Conservation (phyloP, 2,888 invertebrate genomes). For the Iphiclides podalirius region DNA sequence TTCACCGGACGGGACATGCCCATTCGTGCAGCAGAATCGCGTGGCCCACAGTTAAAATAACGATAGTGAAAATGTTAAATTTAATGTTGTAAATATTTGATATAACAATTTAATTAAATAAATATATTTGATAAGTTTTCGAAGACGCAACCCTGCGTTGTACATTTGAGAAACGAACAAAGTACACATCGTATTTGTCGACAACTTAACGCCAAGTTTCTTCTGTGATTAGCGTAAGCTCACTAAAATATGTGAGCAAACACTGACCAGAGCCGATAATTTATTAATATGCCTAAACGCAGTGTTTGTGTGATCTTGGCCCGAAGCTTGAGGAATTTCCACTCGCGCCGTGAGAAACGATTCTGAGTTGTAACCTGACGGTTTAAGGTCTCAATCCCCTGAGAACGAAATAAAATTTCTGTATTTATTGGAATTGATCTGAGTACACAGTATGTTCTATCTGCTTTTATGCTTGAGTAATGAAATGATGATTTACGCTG, state of each 20-base stretch:
- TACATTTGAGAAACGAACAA: conserved; percentile 21
- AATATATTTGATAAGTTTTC: background rate
- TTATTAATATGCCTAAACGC: conserved; percentile 57
- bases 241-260: conserved; percentile 60
- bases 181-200: conserved; percentile 41
- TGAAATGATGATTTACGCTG: background rate
- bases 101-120: background rate
- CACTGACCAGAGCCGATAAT: conserved; percentile 48
- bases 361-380: background rate
- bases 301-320: conserved; percentile 37
- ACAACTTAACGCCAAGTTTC: conserved; percentile 59
- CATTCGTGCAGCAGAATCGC: no score
- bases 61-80: no score
- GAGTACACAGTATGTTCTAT: background rate
- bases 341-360: conserved; percentile 5
- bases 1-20: no score
- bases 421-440: background rate
- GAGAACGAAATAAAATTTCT: background rate
- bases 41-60: no score
- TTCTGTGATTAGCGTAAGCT: conserved; percentile 50
- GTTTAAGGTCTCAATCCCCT: background rate
- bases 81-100: no score
- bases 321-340: conserved; percentile 34
- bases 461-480: background rate
- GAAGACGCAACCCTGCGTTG: conserved; percentile 4